Evolutionary conservation across 2,113 vertebrate species (phyloP).

Genomic region (Manacus vitellinus): DNA sequence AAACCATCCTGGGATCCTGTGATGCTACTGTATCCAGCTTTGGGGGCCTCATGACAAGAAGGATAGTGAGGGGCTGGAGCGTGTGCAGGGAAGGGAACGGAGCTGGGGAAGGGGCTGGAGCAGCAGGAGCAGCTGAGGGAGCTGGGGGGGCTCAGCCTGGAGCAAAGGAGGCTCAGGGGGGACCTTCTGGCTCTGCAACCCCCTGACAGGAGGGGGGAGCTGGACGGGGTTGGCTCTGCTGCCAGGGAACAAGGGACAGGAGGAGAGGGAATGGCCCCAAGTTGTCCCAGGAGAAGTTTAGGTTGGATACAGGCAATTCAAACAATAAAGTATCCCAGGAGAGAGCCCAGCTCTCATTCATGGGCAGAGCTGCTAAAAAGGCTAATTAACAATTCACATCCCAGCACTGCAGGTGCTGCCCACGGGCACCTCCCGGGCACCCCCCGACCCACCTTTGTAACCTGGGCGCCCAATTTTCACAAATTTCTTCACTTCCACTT

Average conservation of each 20-base stretch:
- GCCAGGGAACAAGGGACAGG: not conserved
- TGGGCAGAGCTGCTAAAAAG: not conserved
- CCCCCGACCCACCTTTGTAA: slow-evolving; percentile 85
- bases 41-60: not conserved
- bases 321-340: not conserved
- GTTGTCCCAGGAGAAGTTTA: not conserved
- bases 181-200: not conserved
- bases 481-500: slow-evolving; percentile 98
- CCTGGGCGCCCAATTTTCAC: slow-evolving; percentile 97
- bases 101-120: not conserved
- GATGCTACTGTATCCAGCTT: not conserved
- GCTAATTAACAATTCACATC: not conserved
- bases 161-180: not conserved
- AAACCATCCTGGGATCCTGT: not conserved
- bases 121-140: not conserved
- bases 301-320: not conserved
- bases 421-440: not conserved
- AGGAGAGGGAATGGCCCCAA: not conserved
- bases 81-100: fast-evolving
- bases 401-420: not conserved
- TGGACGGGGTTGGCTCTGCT: fast-evolving
- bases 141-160: not conserved
- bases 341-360: not conserved
- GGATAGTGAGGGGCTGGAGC: not conserved
- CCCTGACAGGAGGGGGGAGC: not conserved